Percentiles rank a stretch among this genome's conserved stretches.
These are phyloP conservation scores for Psilanteris sp. DNA, from an alignment of 1,140 invertebrate species.

Conservation along the genomic window DNA sequence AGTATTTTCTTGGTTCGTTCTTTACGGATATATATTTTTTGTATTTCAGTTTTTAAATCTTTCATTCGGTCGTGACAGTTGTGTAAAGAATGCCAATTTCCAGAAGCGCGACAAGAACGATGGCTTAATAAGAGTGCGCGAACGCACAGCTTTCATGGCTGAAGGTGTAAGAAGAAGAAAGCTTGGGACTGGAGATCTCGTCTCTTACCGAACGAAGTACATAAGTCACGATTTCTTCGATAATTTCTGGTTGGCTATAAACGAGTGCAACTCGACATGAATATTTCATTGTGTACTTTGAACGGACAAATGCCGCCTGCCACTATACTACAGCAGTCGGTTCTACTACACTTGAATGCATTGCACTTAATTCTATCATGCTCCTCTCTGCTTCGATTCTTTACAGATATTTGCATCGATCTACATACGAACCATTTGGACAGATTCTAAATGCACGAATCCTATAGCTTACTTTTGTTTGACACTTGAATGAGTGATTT, in stretches of 20 bases:
- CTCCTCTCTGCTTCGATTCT: slow-evolving; percentile 59
- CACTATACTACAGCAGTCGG: slow-evolving; percentile 49
- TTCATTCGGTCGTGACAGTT: slow-evolving; percentile 42
- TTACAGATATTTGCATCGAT: slow-evolving; percentile 67
- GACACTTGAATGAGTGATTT: neutral
- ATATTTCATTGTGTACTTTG: slow-evolving; percentile 71
- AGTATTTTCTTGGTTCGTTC: slow-evolving; percentile 29
- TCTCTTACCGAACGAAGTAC: slow-evolving; percentile 52
- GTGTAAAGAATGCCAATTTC: slow-evolving; percentile 43
- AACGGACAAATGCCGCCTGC: slow-evolving; percentile 55
- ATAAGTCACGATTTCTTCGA: slow-evolving; percentile 69
- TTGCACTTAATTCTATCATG: slow-evolving; percentile 70
- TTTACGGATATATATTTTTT: too few relatives aligned
- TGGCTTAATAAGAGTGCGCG: slow-evolving; percentile 60
- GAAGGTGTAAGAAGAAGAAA: slow-evolving; percentile 46
- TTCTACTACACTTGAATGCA: slow-evolving; percentile 63
- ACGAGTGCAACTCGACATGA: slow-evolving; percentile 65
- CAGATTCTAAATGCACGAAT: slow-evolving; percentile 24
- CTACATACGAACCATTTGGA: slow-evolving; percentile 63
- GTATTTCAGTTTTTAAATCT: slow-evolving; percentile 43
- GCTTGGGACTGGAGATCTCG: slow-evolving; percentile 42
- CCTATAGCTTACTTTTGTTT: slow-evolving; percentile 9
- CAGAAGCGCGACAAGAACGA: slow-evolving; percentile 59
- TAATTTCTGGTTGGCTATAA: slow-evolving; percentile 65
- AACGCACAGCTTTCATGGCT: slow-evolving; percentile 49